Conservation (phyloP, 2,888 invertebrate species). For the Tribolium freemani region DNA sequence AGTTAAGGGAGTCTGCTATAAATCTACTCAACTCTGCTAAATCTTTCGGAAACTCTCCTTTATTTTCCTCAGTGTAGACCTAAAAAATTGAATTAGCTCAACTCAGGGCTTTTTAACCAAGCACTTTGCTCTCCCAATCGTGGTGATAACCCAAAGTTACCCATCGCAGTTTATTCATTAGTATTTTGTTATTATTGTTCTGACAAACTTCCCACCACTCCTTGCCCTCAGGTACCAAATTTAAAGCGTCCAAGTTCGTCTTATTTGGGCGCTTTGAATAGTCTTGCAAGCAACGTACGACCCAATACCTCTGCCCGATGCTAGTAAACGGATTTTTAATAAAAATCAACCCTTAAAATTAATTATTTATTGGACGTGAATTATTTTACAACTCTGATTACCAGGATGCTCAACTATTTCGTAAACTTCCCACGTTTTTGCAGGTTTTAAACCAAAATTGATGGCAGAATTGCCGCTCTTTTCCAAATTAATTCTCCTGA, state of each 20-base stretch:
- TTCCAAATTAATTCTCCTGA: constrained; percentile 56
- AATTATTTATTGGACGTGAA: constrained; percentile 5
- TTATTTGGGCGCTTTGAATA: constrained; percentile 83
- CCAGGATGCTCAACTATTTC: constrained; percentile 75
- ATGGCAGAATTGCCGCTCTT: constrained; percentile 35
- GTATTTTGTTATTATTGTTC: constrained; percentile 56
- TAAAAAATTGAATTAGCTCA: constrained; percentile 55
- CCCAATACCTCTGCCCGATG: constrained; percentile 87
- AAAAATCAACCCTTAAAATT: constrained; percentile 77
- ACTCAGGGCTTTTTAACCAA: constrained; percentile 43
- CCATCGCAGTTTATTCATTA: constrained; percentile 84
- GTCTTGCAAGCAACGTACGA: constrained; percentile 80
- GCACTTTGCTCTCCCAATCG: constrained; percentile 95
- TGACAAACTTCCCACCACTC: constrained; percentile 78
- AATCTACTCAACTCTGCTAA: constrained; percentile 76
- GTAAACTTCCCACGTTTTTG: constrained; percentile 76
- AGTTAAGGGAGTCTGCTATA: constrained; percentile 75
- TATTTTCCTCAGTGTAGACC: constrained; percentile 80
- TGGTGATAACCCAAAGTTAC: constrained; percentile 97
- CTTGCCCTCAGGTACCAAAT: constrained; percentile 64
- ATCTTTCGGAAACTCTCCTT: constrained; percentile 81
- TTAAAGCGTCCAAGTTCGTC: constrained; percentile 76
- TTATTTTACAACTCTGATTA: constrained; percentile 49
- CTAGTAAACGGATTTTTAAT: constrained; percentile 87
- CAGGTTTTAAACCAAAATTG: constrained; percentile 67